Percentiles rank a stretch among this genome's conserved stretches.
phyloP scores from a whole-genome alignment of 1,140 invertebrate genomes.

The Argopecten irradians region DNA sequence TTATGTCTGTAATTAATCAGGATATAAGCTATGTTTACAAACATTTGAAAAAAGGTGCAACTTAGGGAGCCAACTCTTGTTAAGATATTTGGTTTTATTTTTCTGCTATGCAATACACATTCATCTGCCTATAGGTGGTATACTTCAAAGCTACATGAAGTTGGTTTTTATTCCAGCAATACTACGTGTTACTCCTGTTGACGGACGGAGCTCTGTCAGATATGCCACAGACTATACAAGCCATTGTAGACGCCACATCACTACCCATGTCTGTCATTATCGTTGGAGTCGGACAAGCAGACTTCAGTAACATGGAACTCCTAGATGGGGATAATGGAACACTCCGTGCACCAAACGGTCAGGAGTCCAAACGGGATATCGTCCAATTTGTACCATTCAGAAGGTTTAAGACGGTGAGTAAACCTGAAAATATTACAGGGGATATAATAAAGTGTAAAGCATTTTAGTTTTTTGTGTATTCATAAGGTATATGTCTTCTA shows the following conservation, averaged over 20 bases:
- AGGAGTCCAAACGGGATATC: conserved; percentile 79
- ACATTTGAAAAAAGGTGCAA: no score
- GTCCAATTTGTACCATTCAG: conserved; percentile 82
- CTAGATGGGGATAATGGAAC: conserved; percentile 80
- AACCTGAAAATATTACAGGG: conserved; percentile 18
- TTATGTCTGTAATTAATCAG: no score
- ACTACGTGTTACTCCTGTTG: conserved; percentile 83
- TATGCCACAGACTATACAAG: conserved; percentile 82
- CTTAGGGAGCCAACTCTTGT: not conserved
- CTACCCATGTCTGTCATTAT: conserved; percentile 83
- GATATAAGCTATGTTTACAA: no score
- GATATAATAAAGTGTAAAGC: no score
- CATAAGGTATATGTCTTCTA: no score
- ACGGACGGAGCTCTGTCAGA: conserved; percentile 85
- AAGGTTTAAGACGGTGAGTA: conserved; percentile 75
- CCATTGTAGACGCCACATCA: conserved; percentile 79
- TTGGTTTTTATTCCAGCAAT: conserved; percentile 74
- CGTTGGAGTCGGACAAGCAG: conserved; percentile 81
- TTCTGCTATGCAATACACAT: not conserved
- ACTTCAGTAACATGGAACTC: conserved; percentile 80
- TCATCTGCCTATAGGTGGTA: not conserved
- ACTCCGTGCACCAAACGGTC: conserved; percentile 73
- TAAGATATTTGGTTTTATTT: not conserved
- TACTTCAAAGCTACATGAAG: not conserved
- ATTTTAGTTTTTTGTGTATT: no score